A percentile compares a stretch with the other conserved stretches of the same genome.
phyloP scores from a whole-genome alignment of 2,888 invertebrate species.

The Hanleya hanleyi region DNA sequence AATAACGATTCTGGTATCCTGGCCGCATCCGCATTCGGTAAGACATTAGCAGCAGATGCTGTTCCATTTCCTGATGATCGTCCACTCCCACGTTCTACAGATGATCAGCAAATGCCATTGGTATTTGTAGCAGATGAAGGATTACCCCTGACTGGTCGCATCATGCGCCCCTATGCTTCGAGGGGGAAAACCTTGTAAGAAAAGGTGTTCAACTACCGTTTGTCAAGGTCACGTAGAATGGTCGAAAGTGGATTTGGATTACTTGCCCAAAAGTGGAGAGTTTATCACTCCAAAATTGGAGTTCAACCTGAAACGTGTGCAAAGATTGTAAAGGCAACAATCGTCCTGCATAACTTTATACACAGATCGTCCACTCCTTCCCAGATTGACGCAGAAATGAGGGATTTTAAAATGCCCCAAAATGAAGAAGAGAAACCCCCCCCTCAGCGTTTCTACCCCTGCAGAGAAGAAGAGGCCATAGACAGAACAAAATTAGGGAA shows the following conservation, averaged over 20 bases:
- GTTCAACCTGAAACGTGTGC: no score
- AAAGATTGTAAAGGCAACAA: no score
- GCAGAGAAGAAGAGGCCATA: no score
- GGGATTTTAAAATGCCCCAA: no score
- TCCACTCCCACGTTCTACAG: conserved; percentile 21
- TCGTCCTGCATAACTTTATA: no score
- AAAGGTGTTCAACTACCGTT: conserved; percentile 20
- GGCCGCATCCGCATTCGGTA: not conserved
- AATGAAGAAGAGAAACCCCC: no score
- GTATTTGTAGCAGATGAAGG: conserved; percentile 48
- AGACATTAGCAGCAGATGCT: not conserved
- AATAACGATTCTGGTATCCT: conserved; percentile 65
- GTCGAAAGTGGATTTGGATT: not conserved
- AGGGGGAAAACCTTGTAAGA: not conserved
- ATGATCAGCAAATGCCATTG: conserved; percentile 21
- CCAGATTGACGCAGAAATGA: no score
- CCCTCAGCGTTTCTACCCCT: no score
- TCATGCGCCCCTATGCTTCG: conserved; percentile 26
- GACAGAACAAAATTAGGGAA: no score
- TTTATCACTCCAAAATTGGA: not conserved
- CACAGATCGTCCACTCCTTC: no score
- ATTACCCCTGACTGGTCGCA: conserved; percentile 38
- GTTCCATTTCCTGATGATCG: conserved; percentile 7
- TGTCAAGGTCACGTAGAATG: not conserved
- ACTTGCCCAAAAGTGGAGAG: not conserved